Evolutionary conservation across 2,888 invertebrate species (phyloP), one percentile per base, ranked within the genome.

Genomic region (Tiphia femorata): DNA sequence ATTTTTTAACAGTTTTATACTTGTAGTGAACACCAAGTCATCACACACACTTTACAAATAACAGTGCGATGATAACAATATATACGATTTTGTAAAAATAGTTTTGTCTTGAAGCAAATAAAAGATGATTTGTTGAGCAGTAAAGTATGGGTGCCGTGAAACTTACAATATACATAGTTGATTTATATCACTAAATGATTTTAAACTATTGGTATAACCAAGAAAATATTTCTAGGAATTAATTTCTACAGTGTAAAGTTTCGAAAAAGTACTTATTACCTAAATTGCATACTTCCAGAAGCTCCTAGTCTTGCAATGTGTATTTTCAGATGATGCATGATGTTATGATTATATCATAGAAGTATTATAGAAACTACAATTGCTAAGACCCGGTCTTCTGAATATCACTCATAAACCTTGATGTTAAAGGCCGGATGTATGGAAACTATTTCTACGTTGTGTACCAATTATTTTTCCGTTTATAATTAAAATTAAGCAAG

Each of bases 181-280:
- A 21, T 0, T 19, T 37, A 37, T 10, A 17, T 10, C 17, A 6
- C 23, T 16, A 44, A 44, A 12, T 17, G 14, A 30, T 30, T 30
- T 19, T 4, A 12, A 20, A 16, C 19, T 44, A 44, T 12, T 19
- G 25, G 12, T 47, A 23, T 23, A 40, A 44, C 40, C 23, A 14
- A 10, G 7, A 38, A 14, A 35, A 12, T 41, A 10, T 47, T 6
- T 41, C 25, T 38, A 37, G 46, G 23, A 50, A 49, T 53, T 47
- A 47, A 58, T 55, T 8, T 23, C 21, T 35, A 43, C 43, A 46
- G 57, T 60, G 56, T 60, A 60, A 60, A 60, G 52, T 40, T 52
- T 60, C 49, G 38, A 57, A 60, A 60, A 60, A 49, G 47, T 33
- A 52, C 46, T 57, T 60, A 57, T 20, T n/a, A 38, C 30, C 47